phyloP scores from a whole-genome alignment of 2,797 vertebrate species.

The Phalanger gymnotis region DNA sequence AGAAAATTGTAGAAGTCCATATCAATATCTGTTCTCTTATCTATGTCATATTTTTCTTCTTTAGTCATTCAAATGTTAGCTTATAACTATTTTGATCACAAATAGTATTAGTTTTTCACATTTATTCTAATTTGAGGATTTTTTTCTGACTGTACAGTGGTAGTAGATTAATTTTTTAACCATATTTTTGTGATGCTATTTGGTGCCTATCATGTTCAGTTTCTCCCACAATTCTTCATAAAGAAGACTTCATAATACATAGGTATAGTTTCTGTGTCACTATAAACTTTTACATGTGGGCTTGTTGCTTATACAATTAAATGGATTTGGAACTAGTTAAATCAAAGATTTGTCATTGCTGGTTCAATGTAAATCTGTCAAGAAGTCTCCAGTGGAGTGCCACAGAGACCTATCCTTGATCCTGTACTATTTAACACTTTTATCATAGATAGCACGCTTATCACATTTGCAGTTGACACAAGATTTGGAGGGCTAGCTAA shows the following conservation, averaged over 20 bases:
- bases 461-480: background rate
- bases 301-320: background rate
- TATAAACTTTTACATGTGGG: background rate
- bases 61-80: background rate
- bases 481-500: background rate
- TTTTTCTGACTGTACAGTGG: background rate
- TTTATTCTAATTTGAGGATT: background rate
- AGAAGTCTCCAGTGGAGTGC: background rate
- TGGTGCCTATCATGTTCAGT: background rate
- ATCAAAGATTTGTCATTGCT: background rate
- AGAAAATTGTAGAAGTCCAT: background rate
- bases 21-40: background rate
- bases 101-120: background rate
- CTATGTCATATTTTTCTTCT: background rate
- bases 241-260: background rate
- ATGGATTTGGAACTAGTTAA: background rate
- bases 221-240: background rate
- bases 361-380: background rate
- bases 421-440: background rate
- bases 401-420: background rate
- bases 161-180: no score
- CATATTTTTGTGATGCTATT: background rate
- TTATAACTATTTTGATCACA: background rate
- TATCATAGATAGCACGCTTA: background rate
- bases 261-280: background rate